These are phyloP conservation scores for Poecilia latipinna DNA, from an alignment of 2,113 vertebrate genomes.

Conservation along the genomic window DNA sequence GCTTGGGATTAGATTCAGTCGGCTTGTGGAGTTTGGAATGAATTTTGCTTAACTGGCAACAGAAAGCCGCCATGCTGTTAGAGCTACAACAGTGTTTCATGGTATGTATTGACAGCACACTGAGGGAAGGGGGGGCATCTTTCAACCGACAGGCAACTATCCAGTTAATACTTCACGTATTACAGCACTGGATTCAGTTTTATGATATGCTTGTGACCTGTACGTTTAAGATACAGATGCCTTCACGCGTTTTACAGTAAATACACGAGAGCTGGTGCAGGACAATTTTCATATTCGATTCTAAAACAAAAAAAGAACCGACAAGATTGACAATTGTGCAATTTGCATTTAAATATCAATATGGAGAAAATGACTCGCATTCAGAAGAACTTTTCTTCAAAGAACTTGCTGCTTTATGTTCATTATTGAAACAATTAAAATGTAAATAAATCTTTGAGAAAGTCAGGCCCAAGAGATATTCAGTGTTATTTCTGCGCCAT, in stretches of 20 bases:
- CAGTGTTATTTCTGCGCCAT: no score
- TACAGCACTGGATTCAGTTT: background rate
- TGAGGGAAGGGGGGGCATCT: background rate
- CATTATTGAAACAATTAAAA: no score
- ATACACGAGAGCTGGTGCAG: background rate
- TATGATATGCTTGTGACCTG: background rate
- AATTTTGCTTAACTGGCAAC: slow-evolving; percentile 3
- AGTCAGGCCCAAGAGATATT: no score
- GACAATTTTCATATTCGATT: no score
- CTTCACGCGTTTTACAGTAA: background rate
- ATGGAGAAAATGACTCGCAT: no score
- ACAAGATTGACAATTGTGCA: no score
- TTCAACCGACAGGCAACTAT: background rate
- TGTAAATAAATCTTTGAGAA: no score
- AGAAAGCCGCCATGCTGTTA: background rate
- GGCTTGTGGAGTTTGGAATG: slow-evolving; percentile 9
- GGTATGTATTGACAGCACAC: background rate
- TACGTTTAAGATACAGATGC: background rate
- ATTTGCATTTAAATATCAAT: background rate
- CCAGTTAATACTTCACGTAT: background rate
- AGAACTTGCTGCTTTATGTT: background rate
- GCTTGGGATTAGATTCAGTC: slow-evolving; percentile 28
- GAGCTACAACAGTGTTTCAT: background rate
- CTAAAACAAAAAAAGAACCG: background rate
- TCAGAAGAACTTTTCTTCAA: background rate